A percentile compares a stretch with the other conserved stretches of the same genome.
These are phyloP conservation scores for Brachypteracias leptosomus DNA, from an alignment of 2,113 vertebrate species.

Conservation along the genomic window DNA sequence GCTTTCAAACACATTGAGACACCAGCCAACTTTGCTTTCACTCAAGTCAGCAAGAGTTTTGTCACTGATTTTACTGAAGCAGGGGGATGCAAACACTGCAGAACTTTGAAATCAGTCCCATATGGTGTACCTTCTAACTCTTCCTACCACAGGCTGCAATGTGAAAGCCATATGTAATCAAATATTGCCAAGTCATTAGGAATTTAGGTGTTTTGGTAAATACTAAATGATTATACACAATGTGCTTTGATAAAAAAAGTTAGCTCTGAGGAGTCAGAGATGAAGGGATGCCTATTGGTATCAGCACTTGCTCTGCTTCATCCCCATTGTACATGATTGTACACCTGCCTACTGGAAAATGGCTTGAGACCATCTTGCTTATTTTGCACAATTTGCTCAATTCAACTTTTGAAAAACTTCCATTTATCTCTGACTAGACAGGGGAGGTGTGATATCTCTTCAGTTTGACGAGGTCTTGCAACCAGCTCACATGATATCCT, in stretches of 20 bases:
- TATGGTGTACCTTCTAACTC: not conserved
- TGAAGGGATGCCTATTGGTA: not conserved
- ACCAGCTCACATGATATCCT: not conserved
- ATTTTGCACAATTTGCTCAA: not conserved
- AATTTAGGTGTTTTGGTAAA: not conserved
- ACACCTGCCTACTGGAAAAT: not conserved
- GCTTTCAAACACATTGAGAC: not conserved
- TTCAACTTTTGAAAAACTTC: not conserved
- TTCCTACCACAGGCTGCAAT: not conserved
- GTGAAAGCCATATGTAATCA: not conserved
- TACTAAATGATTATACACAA: not conserved
- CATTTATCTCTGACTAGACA: not conserved
- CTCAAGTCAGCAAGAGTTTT: not conserved
- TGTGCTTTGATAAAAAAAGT: not conserved
- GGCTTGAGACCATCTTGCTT: not conserved
- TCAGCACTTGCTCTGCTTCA: not conserved
- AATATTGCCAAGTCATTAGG: not conserved
- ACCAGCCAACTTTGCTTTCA: not conserved
- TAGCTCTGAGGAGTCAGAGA: not conserved
- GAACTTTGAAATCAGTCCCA: not conserved
- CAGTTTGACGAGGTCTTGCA: not conserved
- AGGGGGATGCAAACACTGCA: not conserved
- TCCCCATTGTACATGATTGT: not conserved
- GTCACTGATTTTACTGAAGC: not conserved
- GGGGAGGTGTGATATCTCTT: not conserved